Evolutionary conservation across 2,113 vertebrate genomes (phyloP).

Genomic region (Burhinus bistriatus): DNA sequence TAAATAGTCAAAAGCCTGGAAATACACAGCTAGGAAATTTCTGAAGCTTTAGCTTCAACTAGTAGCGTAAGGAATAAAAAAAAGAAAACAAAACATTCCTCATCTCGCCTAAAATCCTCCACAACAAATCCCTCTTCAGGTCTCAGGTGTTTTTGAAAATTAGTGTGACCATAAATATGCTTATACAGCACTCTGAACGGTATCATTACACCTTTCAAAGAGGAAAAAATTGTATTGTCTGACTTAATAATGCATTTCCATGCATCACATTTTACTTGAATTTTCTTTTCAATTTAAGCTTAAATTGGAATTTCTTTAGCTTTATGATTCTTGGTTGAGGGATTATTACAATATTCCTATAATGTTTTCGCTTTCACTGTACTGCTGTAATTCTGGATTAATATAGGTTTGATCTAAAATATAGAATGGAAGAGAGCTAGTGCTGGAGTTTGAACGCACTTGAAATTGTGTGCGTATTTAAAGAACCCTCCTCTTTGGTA

Average conservation of each 20-base stretch:
- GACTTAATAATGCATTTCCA: neutral
- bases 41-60: neutral
- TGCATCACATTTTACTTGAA: neutral
- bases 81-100: neutral
- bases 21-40: neutral
- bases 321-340: neutral
- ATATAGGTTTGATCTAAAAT: neutral
- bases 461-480: neutral
- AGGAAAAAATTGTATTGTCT: neutral
- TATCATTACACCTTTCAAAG: neutral
- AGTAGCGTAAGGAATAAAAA: neutral
- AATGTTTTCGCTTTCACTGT: neutral
- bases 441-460: neutral
- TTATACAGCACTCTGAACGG: neutral
- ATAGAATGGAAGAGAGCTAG: neutral
- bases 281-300: neutral
- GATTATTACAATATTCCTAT: neutral
- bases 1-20: neutral
- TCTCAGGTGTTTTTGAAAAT: neutral
- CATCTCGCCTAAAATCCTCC: neutral
- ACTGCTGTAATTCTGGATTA: neutral
- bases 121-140: neutral
- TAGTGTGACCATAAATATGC: neutral
- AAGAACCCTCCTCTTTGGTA: neutral
- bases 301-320: neutral